Base-by-base conservation (phyloP, 2,888 invertebrate species). In the Ochropacha duplaris region DNA sequence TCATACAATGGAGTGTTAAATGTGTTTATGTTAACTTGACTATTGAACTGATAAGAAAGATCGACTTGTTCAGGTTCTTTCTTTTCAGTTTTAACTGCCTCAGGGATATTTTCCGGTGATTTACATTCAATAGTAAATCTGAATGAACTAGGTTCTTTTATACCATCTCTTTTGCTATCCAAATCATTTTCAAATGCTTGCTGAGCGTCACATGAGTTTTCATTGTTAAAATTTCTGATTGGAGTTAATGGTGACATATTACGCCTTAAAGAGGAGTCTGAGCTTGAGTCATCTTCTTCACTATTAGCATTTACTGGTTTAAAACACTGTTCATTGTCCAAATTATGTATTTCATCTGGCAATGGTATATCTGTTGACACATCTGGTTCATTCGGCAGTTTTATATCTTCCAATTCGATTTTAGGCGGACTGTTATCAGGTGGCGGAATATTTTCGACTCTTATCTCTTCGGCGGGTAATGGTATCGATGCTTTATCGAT, bases 221-320 rank as follows among this genome's bases (percentile, higher is more conserved):
- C 92, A 65, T 91, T 91, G 62, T 90, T 88, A 39, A 85, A 92
- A 71, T 90, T 92, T 55, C 92, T 82, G 44, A 93, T 90, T 9
- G 92, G 92, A 5, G 92, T 93, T 28, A 93, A 71, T 1, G 92
- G 92, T 3, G 92, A 93, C 90, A 93, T 90, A 55, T 93, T 92
- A 64, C 92, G 82, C 61, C 83, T 76, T 11, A 93, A 65, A 19
- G 90, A 90, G 0, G 91, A 90, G 68, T 88, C 88, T 1, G 90
- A 91, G 65, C 90, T 92, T 0, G 89, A 86, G 34, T 88, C 90
- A 50, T 89, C 86, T 49, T 86, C 88, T 28, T 90, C 90, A 67
- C 86, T 91, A 0, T 73, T 76, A 3, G 86, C 71, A 1, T 73
- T 76, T 2, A 86, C 71, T 9, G 89, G 82, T 75, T 90, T 92